Percentiles rank a stretch among this genome's conserved stretches.
Conservation (phyloP, 2,113 vertebrate species). For the Cyrtonyx montezumae region DNA sequence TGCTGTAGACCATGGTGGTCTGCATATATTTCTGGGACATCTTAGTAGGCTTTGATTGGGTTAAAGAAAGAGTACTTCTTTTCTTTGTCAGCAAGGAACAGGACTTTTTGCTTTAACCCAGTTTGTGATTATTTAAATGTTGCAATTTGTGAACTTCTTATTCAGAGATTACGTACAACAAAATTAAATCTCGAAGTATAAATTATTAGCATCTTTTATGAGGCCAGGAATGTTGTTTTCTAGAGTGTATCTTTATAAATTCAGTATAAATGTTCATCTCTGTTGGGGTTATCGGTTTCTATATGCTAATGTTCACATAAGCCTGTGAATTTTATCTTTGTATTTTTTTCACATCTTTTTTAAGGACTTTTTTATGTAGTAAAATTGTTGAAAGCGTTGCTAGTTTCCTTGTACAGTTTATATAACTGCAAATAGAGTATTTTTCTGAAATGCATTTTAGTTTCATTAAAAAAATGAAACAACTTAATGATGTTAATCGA, state of each 20-base stretch:
- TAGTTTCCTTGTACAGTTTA: slow-evolving; percentile 37
- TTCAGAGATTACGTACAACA: neutral
- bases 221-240: neutral
- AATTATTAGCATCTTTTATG: neutral
- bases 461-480: neutral
- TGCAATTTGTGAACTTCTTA: neutral
- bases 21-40: neutral
- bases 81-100: neutral
- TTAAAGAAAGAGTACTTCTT: neutral
- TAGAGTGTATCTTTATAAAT: neutral
- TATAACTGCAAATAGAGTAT: neutral
- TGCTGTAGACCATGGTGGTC: neutral
- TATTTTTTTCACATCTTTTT: slow-evolving; percentile 1
- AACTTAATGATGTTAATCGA: neutral
- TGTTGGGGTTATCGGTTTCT: slow-evolving; percentile 1
- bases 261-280: neutral
- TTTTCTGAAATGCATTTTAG: slow-evolving; percentile 19
- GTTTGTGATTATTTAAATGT: neutral
- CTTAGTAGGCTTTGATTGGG: neutral
- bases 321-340: neutral
- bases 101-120: neutral
- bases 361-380: neutral
- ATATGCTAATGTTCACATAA: slow-evolving; percentile 20
- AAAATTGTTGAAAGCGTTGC: neutral
- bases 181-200: neutral